phyloP scores from a whole-genome alignment of 2,888 invertebrate genomes.

The Ormyrus thymus region DNA sequence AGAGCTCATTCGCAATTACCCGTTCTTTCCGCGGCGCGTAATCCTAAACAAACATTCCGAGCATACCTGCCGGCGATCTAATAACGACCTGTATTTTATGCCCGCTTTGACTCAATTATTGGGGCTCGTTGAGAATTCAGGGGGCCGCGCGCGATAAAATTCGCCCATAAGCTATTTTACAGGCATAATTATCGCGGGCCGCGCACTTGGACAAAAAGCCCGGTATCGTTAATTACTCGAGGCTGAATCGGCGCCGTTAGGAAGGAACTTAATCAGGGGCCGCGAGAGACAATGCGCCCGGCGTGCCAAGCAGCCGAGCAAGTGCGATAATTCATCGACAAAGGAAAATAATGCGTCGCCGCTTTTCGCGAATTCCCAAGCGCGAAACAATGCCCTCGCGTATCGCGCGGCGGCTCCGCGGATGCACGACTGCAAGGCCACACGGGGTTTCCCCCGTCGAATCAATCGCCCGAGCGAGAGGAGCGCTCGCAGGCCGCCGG shows the following conservation, averaged over 20 bases:
- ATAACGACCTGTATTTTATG: constrained; percentile 3
- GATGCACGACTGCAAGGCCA: no score
- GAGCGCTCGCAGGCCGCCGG: no score
- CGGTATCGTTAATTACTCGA: constrained; percentile 35
- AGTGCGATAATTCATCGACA: constrained; percentile 48
- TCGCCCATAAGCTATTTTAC: constrained; percentile 34
- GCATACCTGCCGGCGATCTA: constrained; percentile 9
- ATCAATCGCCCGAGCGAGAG: no score
- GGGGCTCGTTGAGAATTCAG: neutral
- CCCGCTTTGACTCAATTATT: constrained; percentile 12
- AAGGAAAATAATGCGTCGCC: constrained; percentile 49
- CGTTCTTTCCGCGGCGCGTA: neutral
- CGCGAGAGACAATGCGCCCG: constrained; percentile 8
- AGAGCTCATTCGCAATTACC: constrained; percentile 26
- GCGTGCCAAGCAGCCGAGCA: neutral
- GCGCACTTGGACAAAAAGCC: constrained; percentile 3
- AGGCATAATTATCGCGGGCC: constrained; percentile 29
- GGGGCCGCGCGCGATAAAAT: constrained; percentile 12
- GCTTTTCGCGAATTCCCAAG: constrained; percentile 47
- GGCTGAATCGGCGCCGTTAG: constrained; percentile 23
- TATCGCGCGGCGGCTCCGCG: neutral
- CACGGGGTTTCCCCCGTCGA: no score
- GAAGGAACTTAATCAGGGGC: constrained; percentile 46
- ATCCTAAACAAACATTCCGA: constrained; percentile 21
- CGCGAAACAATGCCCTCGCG: constrained; percentile 31